phyloP scores from a whole-genome alignment of 2,113 vertebrate genomes.

The Ammodytes marinus region DNA sequence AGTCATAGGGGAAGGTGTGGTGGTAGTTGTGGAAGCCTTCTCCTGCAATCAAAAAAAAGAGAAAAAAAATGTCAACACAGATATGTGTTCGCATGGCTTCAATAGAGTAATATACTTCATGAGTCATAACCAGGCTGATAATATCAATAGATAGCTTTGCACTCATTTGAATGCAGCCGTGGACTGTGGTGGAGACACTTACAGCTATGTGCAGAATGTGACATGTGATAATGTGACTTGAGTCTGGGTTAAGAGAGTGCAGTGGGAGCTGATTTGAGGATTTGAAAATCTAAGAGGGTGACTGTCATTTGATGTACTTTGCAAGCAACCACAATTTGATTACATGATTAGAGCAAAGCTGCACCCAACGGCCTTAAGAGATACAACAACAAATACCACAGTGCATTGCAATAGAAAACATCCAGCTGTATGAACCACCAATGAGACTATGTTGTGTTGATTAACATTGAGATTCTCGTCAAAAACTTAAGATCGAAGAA shows the following conservation, averaged over 20 bases:
- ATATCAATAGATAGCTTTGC: not conserved
- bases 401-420: not conserved
- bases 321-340: not conserved
- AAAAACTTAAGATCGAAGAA: not conserved
- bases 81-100: no score
- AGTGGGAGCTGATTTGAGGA: not conserved
- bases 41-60: constrained; percentile 81
- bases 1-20: constrained; percentile 94
- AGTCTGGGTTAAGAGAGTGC: not conserved
- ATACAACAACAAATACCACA: not conserved
- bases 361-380: not conserved
- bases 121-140: no score
- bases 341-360: not conserved
- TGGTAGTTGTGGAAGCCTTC: constrained; percentile 99
- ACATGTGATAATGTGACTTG: constrained; percentile 12
- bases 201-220: not conserved
- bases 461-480: not conserved
- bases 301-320: constrained; percentile 5
- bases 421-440: not conserved
- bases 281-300: not conserved
- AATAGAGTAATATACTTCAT: no score
- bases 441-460: not conserved
- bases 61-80: not conserved
- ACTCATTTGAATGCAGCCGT: not conserved
- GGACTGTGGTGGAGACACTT: not conserved